Evolutionary conservation across 2,113 vertebrate genomes (phyloP).

Genomic region (Callochromis pleurospilus): DNA sequence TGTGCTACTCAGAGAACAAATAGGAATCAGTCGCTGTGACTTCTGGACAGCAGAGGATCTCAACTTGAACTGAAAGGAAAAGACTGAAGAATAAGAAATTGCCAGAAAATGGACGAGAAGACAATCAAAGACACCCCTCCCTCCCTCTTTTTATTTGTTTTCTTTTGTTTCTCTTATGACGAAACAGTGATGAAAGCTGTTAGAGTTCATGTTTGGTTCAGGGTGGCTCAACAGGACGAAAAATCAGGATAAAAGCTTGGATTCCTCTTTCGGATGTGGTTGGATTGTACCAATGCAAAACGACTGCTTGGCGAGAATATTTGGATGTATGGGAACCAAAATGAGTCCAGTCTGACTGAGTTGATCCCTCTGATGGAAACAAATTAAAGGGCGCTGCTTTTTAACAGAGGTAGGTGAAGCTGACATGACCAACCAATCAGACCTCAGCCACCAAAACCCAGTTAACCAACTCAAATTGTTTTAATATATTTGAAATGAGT

Average conservation of each 20-base stretch:
- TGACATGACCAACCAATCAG: not conserved
- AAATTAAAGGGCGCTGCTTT: not conserved
- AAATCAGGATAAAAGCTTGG: not conserved
- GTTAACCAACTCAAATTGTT: not conserved
- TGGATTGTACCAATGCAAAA: not conserved
- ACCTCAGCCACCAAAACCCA: not conserved
- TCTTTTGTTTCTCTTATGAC: not conserved
- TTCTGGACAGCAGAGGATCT: not conserved
- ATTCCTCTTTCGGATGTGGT: not conserved
- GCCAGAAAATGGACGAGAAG: not conserved
- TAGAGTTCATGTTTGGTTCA: not conserved
- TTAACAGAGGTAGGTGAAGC: not conserved
- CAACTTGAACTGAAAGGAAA: not conserved
- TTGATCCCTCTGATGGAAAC: not conserved
- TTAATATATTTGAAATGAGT: not conserved
- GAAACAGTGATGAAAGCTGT: not conserved
- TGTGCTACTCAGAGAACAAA: slow-evolving; percentile 57
- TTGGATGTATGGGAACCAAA: not conserved
- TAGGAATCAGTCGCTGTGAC: slow-evolving; percentile 28
- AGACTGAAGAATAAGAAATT: slow-evolving; percentile 18
- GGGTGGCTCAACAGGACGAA: not conserved
- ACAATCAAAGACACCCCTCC: not conserved
- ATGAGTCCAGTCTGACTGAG: not conserved
- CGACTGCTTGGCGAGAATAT: not conserved
- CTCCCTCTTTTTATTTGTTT: not conserved